Evolutionary conservation across 2,888 invertebrate species (phyloP), one percentile per base, ranked within the genome.

Genomic region (Pyrrhosoma nymphula): DNA sequence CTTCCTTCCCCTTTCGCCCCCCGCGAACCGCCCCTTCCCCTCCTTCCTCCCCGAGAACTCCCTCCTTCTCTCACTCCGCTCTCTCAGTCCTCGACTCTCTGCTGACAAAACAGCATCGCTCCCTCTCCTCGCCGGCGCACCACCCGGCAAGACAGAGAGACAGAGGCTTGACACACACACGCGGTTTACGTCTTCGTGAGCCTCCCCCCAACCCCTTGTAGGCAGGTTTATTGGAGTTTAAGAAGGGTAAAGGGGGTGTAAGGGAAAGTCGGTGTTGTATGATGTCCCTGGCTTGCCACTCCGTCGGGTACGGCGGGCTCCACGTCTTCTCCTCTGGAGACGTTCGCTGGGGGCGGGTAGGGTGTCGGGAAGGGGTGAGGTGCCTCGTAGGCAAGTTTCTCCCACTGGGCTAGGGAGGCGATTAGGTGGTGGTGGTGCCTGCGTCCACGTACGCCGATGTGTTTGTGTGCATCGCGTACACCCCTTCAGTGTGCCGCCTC

Each of bases 21-120:
- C 69, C 26, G 26, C 26, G 0, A 4, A 26, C 26, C 69, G 23
- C 88, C 35, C 39, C 88, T 3, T 30, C 88, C 47, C 23, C 35
- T 35, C 35, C 35, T n/a, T 56, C 90, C 30, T 16, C 56, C 20
- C 30, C 90, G 30, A 23, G 30, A n/a, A 23, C 12, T n/a, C 47
- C 23, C 89, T 12, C 26, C 23, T 55, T 56, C 56, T 55, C 56
- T 20, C 89, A 2, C 56, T 16, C 26, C 16, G 10, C 47, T 2
- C 89, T 69, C 93, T 93, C 93, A 93, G 93, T 93, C 69, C 93
- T 93, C 93, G 69, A 93, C 93, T 93, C 69, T 93, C 93, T 93
- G 93, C 93, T 93, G 93, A 75, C 93, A 93, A 93, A 93, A 93
- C 93, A 93, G 93, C 93, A 93, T 63, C 93, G 93, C 69, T 35